A percentile compares a stretch with the other conserved stretches of the same genome.
Evolutionary conservation across 2,797 vertebrate genomes (phyloP).

Genomic region (Tympanoctomys barrerae): DNA sequence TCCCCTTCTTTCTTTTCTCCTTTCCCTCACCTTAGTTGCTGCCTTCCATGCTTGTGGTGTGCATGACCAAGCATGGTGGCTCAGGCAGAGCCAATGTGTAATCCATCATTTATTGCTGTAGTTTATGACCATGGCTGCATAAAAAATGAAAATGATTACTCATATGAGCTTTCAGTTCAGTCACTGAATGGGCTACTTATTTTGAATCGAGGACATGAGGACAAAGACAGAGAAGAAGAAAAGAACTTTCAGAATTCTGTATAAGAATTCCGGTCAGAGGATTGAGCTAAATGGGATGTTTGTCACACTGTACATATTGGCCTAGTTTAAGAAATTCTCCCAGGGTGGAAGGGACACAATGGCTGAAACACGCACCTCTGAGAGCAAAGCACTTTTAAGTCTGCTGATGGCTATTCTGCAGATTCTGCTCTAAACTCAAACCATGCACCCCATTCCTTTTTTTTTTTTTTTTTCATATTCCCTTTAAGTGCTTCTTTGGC

Average conservation of each 20-base stretch:
- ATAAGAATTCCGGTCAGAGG: neutral
- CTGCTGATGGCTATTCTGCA: neutral
- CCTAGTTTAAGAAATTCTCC: neutral
- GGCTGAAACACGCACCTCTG: neutral
- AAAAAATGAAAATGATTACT: neutral
- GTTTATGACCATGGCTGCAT: neutral
- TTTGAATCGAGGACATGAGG: neutral
- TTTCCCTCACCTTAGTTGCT: no score
- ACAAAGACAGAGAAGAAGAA: neutral
- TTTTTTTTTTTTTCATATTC: neutral
- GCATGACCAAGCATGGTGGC: constrained; percentile 48
- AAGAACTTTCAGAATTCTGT: neutral
- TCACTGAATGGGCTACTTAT: neutral
- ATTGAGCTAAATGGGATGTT: neutral
- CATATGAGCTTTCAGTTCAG: neutral
- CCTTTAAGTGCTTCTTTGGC: neutral
- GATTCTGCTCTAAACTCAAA: neutral
- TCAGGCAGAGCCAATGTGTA: neutral
- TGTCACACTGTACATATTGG: neutral
- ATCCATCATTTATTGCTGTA: neutral
- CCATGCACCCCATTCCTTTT: neutral
- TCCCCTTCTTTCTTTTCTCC: no score
- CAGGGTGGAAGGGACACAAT: neutral
- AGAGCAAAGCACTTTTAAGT: neutral
- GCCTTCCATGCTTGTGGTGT: constrained; percentile 64